Base-by-base conservation (phyloP, 1,140 invertebrate genomes). In the Scaptodrosophila lebanonensis region DNA sequence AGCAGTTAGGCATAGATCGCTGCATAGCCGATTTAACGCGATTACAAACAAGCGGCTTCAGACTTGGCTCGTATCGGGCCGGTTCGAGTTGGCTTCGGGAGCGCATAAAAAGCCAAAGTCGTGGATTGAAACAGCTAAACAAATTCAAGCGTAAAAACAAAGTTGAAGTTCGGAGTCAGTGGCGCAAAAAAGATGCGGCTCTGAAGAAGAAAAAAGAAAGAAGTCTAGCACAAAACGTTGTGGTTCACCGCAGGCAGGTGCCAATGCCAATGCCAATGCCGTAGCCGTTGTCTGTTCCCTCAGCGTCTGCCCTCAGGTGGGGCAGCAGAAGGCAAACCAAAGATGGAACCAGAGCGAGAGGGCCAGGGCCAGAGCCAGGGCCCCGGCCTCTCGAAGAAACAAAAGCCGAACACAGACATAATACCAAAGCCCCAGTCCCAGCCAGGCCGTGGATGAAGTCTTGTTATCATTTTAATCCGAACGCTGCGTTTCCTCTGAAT, bases 401-500 rank as follows among this genome's bases (percentile, higher is more conserved):
- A 57, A 57, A 56, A 38, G 22, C 58, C 36, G 42, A 57, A 29
- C 40, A 9, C 25, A 57, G 1, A 29, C 45, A n/a, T 16, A 62
- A 36, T 32, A 69, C 53, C 43, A n/a, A n/a, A n/a, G n/a, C n/a
- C n/a, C n/a, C n/a, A n/a, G n/a, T 40, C 43, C 17, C 18, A 52
- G 32, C 13, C 40, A 51, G 17, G 43, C 32, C 25, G 30, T 16
- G 11, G 42, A 48, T 15, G 17, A 69, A 72, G 58, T 59, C 71
- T 76, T 66, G 68, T 83, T 83, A 83, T 83, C 77, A 83, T 62
- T 83, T 83, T 76, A 76, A 83, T 72, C 77, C 77, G 47, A 52
- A 7, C 35, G 35, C 58, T 40, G 42, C 54, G 48, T 56, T 84
- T 83, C 72, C 77, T 39, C 59, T 77, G 83, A 85, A 85, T 83